Conservation (phyloP, 2,888 invertebrate species). For the Hydraecia micacea region DNA sequence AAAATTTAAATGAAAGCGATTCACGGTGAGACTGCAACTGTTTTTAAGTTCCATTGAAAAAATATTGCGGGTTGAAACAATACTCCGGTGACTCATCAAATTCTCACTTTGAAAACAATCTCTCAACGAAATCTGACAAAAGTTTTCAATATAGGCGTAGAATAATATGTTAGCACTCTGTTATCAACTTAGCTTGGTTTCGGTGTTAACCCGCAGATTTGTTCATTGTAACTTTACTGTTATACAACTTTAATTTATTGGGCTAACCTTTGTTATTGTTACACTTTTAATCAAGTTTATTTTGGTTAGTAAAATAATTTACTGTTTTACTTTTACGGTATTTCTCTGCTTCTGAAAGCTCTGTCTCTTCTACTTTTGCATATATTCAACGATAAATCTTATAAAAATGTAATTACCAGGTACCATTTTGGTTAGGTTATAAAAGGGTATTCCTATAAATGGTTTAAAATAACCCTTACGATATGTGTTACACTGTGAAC, state of each 20-base stretch:
- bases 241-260: slow-evolving; percentile 42
- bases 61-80: slow-evolving; percentile 75
- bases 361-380: background rate
- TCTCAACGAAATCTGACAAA: slow-evolving; percentile 56
- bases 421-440: no score
- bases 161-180: slow-evolving; percentile 44
- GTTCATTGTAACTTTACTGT: slow-evolving; percentile 36
- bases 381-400: background rate
- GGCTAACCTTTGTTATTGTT: slow-evolving; percentile 39
- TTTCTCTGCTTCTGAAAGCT: background rate
- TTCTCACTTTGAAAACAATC: slow-evolving; percentile 62
- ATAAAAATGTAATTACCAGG: no score
- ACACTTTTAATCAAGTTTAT: slow-evolving; percentile 17
- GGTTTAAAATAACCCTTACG: no score
- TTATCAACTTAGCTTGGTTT: slow-evolving; percentile 40
- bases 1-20: slow-evolving; percentile 75
- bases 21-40: slow-evolving; percentile 77
- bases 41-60: slow-evolving; percentile 71
- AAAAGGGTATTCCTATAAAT: no score
- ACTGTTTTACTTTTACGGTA: background rate
- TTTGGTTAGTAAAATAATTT: background rate
- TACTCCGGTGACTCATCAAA: slow-evolving; percentile 67
- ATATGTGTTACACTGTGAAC: no score
- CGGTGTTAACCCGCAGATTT: slow-evolving; percentile 54
- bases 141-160: slow-evolving; percentile 49